Evolutionary conservation across 2,888 invertebrate species (phyloP), one percentile per base, ranked within the genome.

Genomic region (Caenorhabditis sulstoni): DNA sequence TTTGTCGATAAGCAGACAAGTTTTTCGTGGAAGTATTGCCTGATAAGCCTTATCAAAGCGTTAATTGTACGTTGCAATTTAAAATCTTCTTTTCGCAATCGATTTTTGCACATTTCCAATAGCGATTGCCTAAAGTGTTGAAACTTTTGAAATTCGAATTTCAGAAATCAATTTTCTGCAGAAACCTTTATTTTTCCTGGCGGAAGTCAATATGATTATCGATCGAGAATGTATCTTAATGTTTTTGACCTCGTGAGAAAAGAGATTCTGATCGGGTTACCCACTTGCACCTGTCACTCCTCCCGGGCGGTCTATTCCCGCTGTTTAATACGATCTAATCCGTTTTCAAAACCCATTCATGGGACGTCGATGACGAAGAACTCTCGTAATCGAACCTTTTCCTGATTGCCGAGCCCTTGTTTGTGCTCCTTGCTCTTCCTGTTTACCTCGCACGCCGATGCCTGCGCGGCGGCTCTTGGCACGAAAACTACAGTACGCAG

Each of bases 11-110:
- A 61, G 23, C 16, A 44, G 16, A 23, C 16, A 16, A 20, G 53
- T 45, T 67, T 53, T 67, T 58, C 67, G 50, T 39, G 41, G 37
- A 67, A 67, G 58, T 58, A n/a, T 11, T 18, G 41, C 41, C 16
- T 55, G 57, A 57, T 57, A 50, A 58, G 39, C 49, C 23, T 12
- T 52, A 52, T 52, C 52, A 23, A 29, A 16, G 14, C 1, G 49
- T 7, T 59, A 55, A 68, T 58, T 52, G 67, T 68, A 44, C 12
- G 22, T 9, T n/a, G 23, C 14, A 41, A 11, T 14, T 2, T 14
- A 8, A 9, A 65, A 65, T 35, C 23, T 29, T 44, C 65, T 4
- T 41, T 41, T 41, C 41, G 53, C 29, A 44, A 65, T 65, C 52
- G 29, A 29, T 29, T 29, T 29, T 29, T 18, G 3, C 16, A 5